Percentiles rank a stretch among this genome's conserved stretches.
phyloP scores from a whole-genome alignment of 2,888 invertebrate genomes.

The Amiota mariae region DNA sequence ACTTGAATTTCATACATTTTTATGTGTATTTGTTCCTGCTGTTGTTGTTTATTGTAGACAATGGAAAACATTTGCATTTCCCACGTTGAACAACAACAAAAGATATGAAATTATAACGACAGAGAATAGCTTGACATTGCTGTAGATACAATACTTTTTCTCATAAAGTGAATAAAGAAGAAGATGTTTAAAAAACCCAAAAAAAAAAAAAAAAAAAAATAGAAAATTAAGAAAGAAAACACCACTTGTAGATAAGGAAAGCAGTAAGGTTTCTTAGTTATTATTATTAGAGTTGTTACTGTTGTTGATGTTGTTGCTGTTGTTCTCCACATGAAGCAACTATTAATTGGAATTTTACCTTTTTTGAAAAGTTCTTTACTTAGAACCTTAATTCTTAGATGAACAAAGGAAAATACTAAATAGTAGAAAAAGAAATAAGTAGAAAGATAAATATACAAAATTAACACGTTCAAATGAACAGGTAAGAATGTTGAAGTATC shows the following conservation, averaged over 20 bases:
- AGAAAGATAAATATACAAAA: constrained; percentile 7
- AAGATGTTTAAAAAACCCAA: too few relatives aligned
- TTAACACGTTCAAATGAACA: constrained; percentile 14
- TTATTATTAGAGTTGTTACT: background rate
- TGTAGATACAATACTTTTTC: too few relatives aligned
- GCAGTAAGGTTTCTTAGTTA: too few relatives aligned
- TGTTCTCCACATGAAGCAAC: background rate
- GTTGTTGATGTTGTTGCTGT: background rate
- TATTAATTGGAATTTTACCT: background rate
- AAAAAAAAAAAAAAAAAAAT: background rate
- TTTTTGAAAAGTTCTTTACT: background rate
- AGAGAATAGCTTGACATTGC: background rate
- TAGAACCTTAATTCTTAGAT: background rate
- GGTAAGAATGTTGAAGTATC: background rate
- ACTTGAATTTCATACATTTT: constrained; percentile 17
- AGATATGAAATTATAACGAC: background rate
- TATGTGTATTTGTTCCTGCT: background rate
- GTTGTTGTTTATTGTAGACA: constrained; percentile 7
- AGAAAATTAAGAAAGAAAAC: constrained; percentile 5
- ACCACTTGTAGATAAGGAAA: background rate
- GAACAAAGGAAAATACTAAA: background rate
- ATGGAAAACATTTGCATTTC: constrained; percentile 25
- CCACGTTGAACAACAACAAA: constrained; percentile 1
- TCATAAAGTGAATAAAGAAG: background rate
- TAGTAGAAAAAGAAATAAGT: background rate